These are phyloP conservation scores for Sorex maritimensis DNA, from an alignment of 2,797 vertebrate genomes.

Conservation along the genomic window DNA sequence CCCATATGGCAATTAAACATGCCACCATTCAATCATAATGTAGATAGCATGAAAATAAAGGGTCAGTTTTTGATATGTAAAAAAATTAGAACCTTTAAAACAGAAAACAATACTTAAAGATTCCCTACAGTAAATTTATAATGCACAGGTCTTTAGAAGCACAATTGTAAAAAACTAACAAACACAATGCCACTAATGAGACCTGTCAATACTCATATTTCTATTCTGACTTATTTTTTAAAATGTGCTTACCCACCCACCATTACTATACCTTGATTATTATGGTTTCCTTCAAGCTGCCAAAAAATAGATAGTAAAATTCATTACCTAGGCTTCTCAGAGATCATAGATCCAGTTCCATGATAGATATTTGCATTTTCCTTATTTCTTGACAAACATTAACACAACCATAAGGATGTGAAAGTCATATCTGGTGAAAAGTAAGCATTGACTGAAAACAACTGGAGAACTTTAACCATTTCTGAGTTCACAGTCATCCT, in stretches of 20 bases:
- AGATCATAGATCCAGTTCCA: slow-evolving; percentile 71
- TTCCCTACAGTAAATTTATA: neutral
- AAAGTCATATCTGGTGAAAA: slow-evolving; percentile 69
- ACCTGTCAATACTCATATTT: neutral
- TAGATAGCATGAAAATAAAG: slow-evolving; percentile 50
- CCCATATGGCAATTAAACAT: neutral
- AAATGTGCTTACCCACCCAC: slow-evolving; percentile 57
- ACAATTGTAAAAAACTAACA: slow-evolving; percentile 35
- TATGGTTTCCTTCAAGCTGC: slow-evolving; percentile 67
- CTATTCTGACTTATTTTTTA: slow-evolving; percentile 32
- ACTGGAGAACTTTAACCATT: slow-evolving; percentile 56
- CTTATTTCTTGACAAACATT: slow-evolving; percentile 76
- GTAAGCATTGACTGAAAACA: slow-evolving; percentile 55
- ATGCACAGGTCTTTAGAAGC: neutral
- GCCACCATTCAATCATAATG: slow-evolving; percentile 49
- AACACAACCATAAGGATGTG: slow-evolving; percentile 66
- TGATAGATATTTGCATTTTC: slow-evolving; percentile 69
- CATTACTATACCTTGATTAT: slow-evolving; percentile 66
- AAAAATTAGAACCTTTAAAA: slow-evolving; percentile 42
- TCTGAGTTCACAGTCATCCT: slow-evolving; percentile 69
- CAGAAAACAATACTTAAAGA: slow-evolving; percentile 43
- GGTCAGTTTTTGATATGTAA: slow-evolving; percentile 40
- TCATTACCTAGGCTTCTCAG: slow-evolving; percentile 67
- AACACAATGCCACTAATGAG: slow-evolving; percentile 18
- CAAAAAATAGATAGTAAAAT: slow-evolving; percentile 53